Base-by-base conservation (phyloP, 2,113 vertebrate genomes). In the Aleadryas rufinucha region DNA sequence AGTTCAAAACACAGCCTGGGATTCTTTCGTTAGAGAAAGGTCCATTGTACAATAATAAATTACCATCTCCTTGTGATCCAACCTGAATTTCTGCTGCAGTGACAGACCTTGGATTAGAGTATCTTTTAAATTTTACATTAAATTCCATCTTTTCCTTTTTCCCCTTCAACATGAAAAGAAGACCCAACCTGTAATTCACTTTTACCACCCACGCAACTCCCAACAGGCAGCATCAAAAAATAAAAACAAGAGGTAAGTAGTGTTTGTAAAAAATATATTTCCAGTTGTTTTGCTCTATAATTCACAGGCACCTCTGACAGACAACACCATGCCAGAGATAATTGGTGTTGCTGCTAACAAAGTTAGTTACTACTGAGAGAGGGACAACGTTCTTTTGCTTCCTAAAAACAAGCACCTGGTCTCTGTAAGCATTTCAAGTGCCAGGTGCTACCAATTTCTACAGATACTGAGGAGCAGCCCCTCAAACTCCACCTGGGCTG, bases 211-310 rank as follows among this genome's bases (percentile, higher is more conserved):
- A 3, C 7, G 9, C 26, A 82, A 59, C 69, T 59, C 76, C 41
- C 47, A 83, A 61, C 47, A 76, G 26, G n/a, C 33, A 79, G 50
- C 64, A 71, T 21, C 59, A 75, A 90, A 75, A 90, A 91, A 93
- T 74, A 70, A 96, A 59, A 56, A 4, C 80, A 78, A 79, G 74
- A 66, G 30, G 5, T 10, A 50, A 66, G 54, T 1, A 45, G 44
- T 41, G 31, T 90, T 95, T 89, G 83, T 94, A 96, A 97, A 96
- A 97, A 95, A 96, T 95, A 71, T 95, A 96, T 96, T 96, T 96
- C 83, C 50, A 71, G 41, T 87, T 59, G 54, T 85, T 96, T 63
- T 57, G 35, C 37, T 93, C 28, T 90, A 57, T 39, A 59, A 86
- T 59, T 84, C 66, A 74, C 83, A 74, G 52, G 52, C 8, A 26